These are phyloP conservation scores for Cyaniris semiargus DNA, from an alignment of 2,888 invertebrate genomes.

Conservation along the genomic window DNA sequence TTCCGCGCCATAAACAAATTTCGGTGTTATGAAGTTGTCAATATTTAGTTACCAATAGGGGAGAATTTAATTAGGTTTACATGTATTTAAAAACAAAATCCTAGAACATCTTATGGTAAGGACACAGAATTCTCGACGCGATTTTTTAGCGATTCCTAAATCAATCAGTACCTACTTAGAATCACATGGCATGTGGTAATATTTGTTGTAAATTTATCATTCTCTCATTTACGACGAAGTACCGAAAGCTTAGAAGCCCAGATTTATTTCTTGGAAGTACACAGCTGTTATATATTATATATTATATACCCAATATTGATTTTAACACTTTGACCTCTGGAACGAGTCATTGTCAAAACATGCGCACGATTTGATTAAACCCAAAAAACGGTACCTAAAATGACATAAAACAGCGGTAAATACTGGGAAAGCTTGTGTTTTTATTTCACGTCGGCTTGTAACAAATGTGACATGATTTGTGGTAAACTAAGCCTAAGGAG, in stretches of 20 bases:
- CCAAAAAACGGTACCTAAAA: not conserved
- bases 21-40: no score
- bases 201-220: conserved; percentile 14
- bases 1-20: no score
- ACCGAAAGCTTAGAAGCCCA: not conserved
- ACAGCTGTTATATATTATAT: not conserved
- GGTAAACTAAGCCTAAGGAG: no score
- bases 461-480: no score
- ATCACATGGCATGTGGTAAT: no score
- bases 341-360: not conserved
- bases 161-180: no score
- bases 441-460: not conserved
- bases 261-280: conserved; percentile 10
- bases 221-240: not conserved
- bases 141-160: no score
- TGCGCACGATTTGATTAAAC: not conserved
- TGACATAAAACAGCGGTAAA: not conserved
- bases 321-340: conserved; percentile 13
- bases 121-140: no score
- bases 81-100: no score
- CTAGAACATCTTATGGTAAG: no score
- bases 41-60: no score
- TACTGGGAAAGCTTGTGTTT: not conserved
- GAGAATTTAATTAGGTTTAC: no score
- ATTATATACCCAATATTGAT: not conserved